These are phyloP conservation scores for Vulpes vulpes DNA, from an alignment of 2,113 vertebrate species.

Conservation along the genomic window DNA sequence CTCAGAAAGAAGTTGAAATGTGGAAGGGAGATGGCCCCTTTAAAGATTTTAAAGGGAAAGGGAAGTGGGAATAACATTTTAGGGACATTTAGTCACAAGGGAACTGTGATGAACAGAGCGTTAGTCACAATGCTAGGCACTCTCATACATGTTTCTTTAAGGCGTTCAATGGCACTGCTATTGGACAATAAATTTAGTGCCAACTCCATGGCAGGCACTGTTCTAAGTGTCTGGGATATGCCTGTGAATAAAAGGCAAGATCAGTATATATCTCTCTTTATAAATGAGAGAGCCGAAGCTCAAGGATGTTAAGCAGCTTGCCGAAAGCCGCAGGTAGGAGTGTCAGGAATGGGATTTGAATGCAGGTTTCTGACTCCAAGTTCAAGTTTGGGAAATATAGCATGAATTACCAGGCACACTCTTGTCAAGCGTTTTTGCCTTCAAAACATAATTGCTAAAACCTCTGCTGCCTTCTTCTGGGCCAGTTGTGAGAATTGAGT, in stretches of 20 bases:
- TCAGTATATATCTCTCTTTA: background rate
- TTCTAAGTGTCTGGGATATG: background rate
- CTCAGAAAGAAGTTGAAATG: background rate
- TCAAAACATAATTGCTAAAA: background rate
- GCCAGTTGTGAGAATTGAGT: background rate
- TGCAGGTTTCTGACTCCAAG: background rate
- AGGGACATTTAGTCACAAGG: background rate
- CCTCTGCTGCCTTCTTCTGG: background rate
- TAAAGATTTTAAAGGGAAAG: constrained; percentile 38
- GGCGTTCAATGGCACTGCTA: background rate
- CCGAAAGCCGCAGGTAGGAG: background rate
- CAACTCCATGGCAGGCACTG: background rate
- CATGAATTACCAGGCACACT: background rate
- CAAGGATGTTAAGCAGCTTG: background rate
- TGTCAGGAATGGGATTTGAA: background rate
- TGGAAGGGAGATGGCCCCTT: background rate
- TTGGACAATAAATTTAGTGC: background rate
- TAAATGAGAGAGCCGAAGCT: background rate
- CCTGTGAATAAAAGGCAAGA: background rate
- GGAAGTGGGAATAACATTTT: background rate
- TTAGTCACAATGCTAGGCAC: background rate
- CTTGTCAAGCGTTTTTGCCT: background rate
- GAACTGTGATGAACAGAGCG: background rate
- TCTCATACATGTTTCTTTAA: background rate
- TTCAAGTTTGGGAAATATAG: background rate